Percentiles rank a stretch among this genome's conserved stretches.
Evolutionary conservation across 2,797 vertebrate species (phyloP).

Genomic region (Microctenopoma stevenorrisi): DNA sequence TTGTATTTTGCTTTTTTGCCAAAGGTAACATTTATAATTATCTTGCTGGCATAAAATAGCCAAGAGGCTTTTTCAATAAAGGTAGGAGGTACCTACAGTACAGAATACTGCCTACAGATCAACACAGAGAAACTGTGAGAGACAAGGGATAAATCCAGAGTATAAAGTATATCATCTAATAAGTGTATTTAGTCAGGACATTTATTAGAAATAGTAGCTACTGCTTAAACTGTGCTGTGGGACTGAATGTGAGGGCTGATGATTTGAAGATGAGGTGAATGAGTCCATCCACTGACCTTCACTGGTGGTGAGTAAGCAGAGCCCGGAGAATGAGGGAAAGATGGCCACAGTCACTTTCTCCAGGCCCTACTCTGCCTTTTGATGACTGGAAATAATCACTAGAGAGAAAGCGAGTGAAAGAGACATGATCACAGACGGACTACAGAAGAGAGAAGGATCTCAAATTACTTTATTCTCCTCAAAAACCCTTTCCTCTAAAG

Average conservation of each 20-base stretch:
- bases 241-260: slow-evolving; percentile 50
- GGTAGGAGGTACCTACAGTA: slow-evolving; percentile 75
- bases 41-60: slow-evolving; percentile 78
- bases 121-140: slow-evolving; percentile 64
- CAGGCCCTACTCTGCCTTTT: slow-evolving; percentile 73
- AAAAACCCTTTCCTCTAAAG: slow-evolving; percentile 60
- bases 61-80: slow-evolving; percentile 80
- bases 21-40: slow-evolving; percentile 84
- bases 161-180: slow-evolving; percentile 53
- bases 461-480: slow-evolving; percentile 66
- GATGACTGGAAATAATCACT: slow-evolving; percentile 77
- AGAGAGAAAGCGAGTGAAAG: slow-evolving; percentile 68
- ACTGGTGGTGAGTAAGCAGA: slow-evolving; percentile 76
- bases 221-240: slow-evolving; percentile 44
- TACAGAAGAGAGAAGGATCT: slow-evolving; percentile 59
- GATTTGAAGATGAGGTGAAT: slow-evolving; percentile 76
- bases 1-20: slow-evolving; percentile 80
- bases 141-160: slow-evolving; percentile 39
- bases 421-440: slow-evolving; percentile 69
- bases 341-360: slow-evolving; percentile 71
- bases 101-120: slow-evolving; percentile 75
- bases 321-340: slow-evolving; percentile 67
- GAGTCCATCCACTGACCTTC: slow-evolving; percentile 78
- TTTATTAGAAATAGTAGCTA: slow-evolving; percentile 56
- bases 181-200: slow-evolving; percentile 51